Evolutionary conservation across 2,113 vertebrate species (phyloP).

Genomic region (Phocoena phocoena): DNA sequence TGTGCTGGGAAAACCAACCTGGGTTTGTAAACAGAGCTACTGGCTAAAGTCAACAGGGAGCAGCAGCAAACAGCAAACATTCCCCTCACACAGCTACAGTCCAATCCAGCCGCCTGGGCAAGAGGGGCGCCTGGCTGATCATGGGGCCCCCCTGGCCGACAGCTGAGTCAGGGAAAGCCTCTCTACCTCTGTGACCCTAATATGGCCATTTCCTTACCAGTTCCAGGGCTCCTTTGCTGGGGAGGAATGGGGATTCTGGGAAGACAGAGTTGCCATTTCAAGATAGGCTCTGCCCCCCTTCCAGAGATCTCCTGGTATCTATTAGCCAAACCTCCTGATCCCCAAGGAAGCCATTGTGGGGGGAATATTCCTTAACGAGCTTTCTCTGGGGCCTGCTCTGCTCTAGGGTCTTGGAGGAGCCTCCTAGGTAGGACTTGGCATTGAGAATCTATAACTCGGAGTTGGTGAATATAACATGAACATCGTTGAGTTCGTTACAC

Average conservation of each 20-base stretch:
- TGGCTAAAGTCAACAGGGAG: conserved; percentile 73
- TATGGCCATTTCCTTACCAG: not conserved
- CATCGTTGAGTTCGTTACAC: conserved; percentile 73
- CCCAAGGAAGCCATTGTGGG: conserved; percentile 53
- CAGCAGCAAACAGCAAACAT: conserved; percentile 64
- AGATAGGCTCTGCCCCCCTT: not conserved
- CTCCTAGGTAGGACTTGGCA: not conserved
- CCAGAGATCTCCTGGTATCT: conserved; percentile 58
- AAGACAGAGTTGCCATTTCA: not conserved
- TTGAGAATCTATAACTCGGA: conserved; percentile 28
- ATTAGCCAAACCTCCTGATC: conserved; percentile 44
- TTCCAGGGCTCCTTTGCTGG: not conserved
- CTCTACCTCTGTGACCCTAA: not conserved
- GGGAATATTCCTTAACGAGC: conserved; percentile 25
- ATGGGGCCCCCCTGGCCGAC: not conserved
- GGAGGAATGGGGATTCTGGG: not conserved
- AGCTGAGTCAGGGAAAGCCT: not conserved
- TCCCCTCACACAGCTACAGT: conserved; percentile 50
- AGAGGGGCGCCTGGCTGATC: not conserved
- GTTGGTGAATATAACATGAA: conserved; percentile 60
- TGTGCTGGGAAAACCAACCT: conserved; percentile 67
- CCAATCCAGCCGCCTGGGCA: not conserved
- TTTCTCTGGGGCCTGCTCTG: not conserved
- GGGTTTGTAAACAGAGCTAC: conserved; percentile 73
- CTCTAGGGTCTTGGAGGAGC: conserved; percentile 15